Evolutionary conservation across 2,888 invertebrate species (phyloP).

Genomic region (Chalcosyrphus nemorum): DNA sequence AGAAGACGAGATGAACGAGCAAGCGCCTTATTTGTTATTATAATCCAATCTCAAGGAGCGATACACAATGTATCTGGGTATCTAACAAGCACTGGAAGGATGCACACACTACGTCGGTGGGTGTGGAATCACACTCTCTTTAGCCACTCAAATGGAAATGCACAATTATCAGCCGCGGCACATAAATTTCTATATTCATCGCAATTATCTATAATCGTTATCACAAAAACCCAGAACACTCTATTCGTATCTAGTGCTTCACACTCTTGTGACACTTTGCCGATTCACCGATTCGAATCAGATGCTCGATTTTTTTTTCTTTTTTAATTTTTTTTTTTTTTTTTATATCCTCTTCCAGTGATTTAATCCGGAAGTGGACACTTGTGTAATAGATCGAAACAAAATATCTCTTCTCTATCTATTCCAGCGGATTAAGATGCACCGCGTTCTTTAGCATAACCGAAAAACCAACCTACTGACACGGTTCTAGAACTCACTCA

Average conservation of each 20-base stretch:
- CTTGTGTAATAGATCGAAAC: slow-evolving; percentile 31
- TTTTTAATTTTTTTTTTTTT: too few species aligned
- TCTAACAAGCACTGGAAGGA: slow-evolving; percentile 34
- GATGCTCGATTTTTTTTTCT: slow-evolving; percentile 55
- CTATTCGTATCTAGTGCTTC: not conserved
- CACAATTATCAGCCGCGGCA: slow-evolving; percentile 52
- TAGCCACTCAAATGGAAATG: slow-evolving; percentile 55
- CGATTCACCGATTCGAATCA: slow-evolving; percentile 34
- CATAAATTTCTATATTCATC: slow-evolving; percentile 42
- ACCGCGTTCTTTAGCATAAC: not conserved
- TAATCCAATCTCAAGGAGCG: slow-evolving; percentile 51
- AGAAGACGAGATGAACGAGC: slow-evolving; percentile 12
- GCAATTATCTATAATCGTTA: slow-evolving; percentile 57
- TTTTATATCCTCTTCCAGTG: slow-evolving; percentile 23
- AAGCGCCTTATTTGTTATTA: slow-evolving; percentile 11
- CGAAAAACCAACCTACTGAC: slow-evolving; percentile 55
- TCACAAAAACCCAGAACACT: slow-evolving; percentile 5
- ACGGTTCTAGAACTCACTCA: slow-evolving; percentile 41
- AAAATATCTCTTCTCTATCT: slow-evolving; percentile 49
- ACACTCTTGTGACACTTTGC: not conserved
- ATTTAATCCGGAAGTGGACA: slow-evolving; percentile 47
- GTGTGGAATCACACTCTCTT: slow-evolving; percentile 29
- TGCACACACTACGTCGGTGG: slow-evolving; percentile 7
- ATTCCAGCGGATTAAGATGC: slow-evolving; percentile 3
- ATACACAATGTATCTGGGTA: too few species aligned